These are phyloP conservation scores for Drosophila formosana DNA, from an alignment of 2,888 invertebrate species.

Conservation along the genomic window DNA sequence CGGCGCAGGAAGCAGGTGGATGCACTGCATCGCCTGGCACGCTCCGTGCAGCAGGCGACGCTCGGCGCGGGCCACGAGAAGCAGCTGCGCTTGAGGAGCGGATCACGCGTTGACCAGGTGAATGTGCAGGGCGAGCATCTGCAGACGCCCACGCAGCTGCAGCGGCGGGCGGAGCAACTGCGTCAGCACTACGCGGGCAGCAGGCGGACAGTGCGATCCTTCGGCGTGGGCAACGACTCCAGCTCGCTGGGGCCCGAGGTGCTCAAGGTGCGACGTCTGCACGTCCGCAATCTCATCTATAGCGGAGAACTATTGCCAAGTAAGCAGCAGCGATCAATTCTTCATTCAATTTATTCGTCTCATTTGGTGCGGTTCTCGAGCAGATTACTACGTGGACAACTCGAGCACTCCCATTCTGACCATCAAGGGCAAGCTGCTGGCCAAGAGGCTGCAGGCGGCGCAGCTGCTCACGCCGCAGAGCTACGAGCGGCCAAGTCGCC, in stretches of 20 bases:
- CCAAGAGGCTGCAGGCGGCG: conserved; percentile 61
- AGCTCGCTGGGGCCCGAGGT: conserved; percentile 8
- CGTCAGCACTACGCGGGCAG: conserved; percentile 33
- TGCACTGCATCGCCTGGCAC: conserved; percentile 55
- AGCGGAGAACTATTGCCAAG: conserved; percentile 73
- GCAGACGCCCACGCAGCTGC: conserved; percentile 75
- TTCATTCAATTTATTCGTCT: no score
- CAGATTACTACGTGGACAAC: conserved; percentile 67
- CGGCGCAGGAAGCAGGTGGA: conserved; percentile 69
- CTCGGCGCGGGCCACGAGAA: background rate
- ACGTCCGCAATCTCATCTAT: conserved; percentile 78
- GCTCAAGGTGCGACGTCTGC: conserved; percentile 64
- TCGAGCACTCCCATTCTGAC: conserved; percentile 43
- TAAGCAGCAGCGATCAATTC: conserved; percentile 37
- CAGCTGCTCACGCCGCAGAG: conserved; percentile 61
- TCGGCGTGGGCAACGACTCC: conserved; percentile 43
- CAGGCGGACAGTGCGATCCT: conserved; percentile 55
- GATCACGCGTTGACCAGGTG: conserved; percentile 59
- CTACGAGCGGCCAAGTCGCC: conserved; percentile 23
- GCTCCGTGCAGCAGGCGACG: conserved; percentile 9
- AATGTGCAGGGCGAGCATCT: conserved; percentile 59
- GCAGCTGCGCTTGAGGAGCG: conserved; percentile 37
- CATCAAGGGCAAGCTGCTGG: conserved; percentile 55
- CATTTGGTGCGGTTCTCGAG: background rate
- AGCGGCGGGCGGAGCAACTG: conserved; percentile 58